phyloP scores from a whole-genome alignment of 2,113 vertebrate genomes.

The Myotis brandtii region DNA sequence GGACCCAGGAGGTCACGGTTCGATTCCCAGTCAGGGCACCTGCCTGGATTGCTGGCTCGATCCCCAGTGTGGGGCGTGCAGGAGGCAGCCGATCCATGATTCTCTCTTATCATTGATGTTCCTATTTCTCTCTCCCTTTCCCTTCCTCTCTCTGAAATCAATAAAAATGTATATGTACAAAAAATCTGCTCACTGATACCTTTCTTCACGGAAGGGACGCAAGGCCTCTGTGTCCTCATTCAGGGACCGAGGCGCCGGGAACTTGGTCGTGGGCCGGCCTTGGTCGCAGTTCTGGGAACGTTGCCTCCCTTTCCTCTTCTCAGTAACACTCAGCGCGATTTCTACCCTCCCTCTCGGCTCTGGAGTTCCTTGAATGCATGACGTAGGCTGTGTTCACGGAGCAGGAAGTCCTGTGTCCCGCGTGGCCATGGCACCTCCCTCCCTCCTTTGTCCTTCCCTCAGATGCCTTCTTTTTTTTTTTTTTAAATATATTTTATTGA shows the following conservation, averaged over 20 bases:
- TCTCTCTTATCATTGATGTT: too few species aligned
- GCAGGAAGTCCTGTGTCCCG: background rate
- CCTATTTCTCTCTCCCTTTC: too few species aligned
- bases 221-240: background rate
- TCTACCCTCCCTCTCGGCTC: background rate
- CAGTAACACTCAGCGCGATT: background rate
- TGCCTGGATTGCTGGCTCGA: too few species aligned
- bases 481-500: too few species aligned
- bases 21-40: too few species aligned
- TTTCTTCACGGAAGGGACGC: background rate
- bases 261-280: background rate
- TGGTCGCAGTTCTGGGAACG: background rate
- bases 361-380: background rate
- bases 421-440: fast-evolving
- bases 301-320: background rate
- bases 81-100: too few species aligned
- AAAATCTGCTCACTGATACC: background rate
- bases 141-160: too few species aligned
- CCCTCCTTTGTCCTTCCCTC: background rate
- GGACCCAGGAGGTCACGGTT: too few species aligned
- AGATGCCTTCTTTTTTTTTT: too few species aligned
- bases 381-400: background rate
- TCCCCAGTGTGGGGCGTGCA: too few species aligned
- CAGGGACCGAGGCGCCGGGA: background rate
- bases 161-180: background rate